These are phyloP conservation scores for Pheosia gnoma DNA, from an alignment of 2,888 invertebrate genomes.

Conservation along the genomic window DNA sequence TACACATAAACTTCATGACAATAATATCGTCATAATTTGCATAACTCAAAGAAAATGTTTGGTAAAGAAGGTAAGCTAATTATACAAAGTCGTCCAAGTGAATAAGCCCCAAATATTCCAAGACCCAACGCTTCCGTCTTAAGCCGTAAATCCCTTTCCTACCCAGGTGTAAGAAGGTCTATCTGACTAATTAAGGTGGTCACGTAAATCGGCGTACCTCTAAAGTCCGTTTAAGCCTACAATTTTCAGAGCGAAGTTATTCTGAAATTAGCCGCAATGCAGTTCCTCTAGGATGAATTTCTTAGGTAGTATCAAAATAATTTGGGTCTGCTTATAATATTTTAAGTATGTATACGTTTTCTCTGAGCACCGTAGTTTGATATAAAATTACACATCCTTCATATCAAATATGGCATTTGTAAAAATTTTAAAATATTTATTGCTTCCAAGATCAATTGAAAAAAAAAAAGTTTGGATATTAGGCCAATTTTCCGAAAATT, in stretches of 20 bases:
- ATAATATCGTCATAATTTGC: too few species aligned
- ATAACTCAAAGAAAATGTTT: too few species aligned
- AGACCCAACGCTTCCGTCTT: slow-evolving; percentile 40
- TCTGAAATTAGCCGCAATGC: slow-evolving; percentile 54
- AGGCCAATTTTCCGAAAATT: too few species aligned
- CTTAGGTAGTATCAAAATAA: neutral
- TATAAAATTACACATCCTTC: neutral
- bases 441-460: too few species aligned
- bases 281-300: slow-evolving; percentile 25
- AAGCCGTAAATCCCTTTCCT: slow-evolving; percentile 60
- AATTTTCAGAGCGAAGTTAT: slow-evolving; percentile 51
- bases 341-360: neutral
- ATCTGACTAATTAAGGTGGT: slow-evolving; percentile 70
- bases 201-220: slow-evolving; percentile 58
- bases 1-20: too few species aligned
- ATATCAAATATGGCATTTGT: too few species aligned
- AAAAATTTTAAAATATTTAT: too few species aligned
- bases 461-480: too few species aligned
- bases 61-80: too few species aligned
- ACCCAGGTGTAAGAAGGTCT: slow-evolving; percentile 69
- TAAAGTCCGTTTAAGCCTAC: slow-evolving; percentile 58
- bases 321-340: neutral
- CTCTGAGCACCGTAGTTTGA: neutral
- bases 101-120: slow-evolving; percentile 33
- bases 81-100: slow-evolving; percentile 7